Percentiles rank a stretch among this genome's conserved stretches.
Evolutionary conservation across 92 coral and sea anemone species (phyloP).

Genomic region (Blastomussa wellsi): DNA sequence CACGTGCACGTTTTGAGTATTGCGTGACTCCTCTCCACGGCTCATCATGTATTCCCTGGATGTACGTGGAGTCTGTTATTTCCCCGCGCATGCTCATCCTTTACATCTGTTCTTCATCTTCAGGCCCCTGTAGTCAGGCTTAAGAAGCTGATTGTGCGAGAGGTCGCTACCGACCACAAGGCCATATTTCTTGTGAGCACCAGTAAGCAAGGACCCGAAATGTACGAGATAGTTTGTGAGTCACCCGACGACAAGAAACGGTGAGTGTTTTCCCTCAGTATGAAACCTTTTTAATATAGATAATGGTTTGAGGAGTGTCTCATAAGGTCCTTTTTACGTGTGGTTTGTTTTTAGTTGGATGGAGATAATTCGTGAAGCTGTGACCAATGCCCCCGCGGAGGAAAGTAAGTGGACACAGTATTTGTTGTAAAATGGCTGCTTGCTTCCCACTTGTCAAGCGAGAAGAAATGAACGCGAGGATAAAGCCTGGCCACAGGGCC

Average conservation of each 20-base stretch:
- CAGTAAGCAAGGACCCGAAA: constrained; percentile 87
- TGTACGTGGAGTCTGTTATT: background rate
- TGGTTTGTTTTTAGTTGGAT: constrained; percentile 75
- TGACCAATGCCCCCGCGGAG: constrained; percentile 85
- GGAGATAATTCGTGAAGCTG: constrained; percentile 77
- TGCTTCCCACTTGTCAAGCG: background rate
- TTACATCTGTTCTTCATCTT: background rate
- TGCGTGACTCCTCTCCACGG: too few relatives aligned
- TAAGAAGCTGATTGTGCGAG: constrained; percentile 90
- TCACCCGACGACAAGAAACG: constrained; percentile 70
- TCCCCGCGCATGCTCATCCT: background rate
- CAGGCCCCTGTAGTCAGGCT: constrained; percentile 94
- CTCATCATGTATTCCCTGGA: too few relatives aligned
- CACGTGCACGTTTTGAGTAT: too few relatives aligned
- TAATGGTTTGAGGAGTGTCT: too few relatives aligned
- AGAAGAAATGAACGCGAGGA: background rate
- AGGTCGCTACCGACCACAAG: constrained; percentile 89
- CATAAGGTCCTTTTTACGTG: too few relatives aligned
- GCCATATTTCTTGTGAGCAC: constrained; percentile 96
- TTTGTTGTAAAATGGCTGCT: background rate
- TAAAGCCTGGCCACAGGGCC: background rate
- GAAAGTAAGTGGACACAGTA: constrained; percentile 53
- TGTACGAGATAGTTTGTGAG: constrained; percentile 96
- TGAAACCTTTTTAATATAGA: background rate
- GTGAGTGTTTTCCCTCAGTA: constrained; percentile 52